Conservation (phyloP, 2,888 invertebrate species). For the Amblyjoppa fuscipennis region DNA sequence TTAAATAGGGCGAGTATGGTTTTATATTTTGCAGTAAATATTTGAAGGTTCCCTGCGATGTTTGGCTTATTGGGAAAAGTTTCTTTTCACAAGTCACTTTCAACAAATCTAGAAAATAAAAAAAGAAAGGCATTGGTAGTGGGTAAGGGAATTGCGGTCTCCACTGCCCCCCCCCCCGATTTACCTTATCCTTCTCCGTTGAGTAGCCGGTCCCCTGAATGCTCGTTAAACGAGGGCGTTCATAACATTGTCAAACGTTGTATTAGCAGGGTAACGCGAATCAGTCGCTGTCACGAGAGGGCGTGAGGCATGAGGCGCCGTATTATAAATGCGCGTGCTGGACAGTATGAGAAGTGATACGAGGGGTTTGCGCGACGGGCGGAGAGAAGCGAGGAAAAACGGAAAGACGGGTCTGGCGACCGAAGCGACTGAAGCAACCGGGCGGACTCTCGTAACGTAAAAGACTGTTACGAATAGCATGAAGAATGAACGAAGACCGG, state of each 20-base stretch:
- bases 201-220: constrained; percentile 16
- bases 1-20: too few relatives aligned
- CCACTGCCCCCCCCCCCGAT: neutral
- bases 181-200: constrained; percentile 6
- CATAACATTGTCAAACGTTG: constrained; percentile 74
- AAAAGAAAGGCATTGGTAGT: neutral
- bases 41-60: too few relatives aligned
- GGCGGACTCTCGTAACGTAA: constrained; percentile 32
- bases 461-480: constrained; percentile 23
- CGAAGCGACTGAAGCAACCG: constrained; percentile 18
- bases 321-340: constrained; percentile 37
- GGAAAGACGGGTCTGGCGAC: constrained; percentile 27
- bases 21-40: too few relatives aligned
- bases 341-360: constrained; percentile 19
- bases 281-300: constrained; percentile 42
- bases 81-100: neutral
- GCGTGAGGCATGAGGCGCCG: constrained; percentile 41
- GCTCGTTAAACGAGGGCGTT: constrained; percentile 74
- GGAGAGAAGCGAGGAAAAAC: constrained; percentile 21
- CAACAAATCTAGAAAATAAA: neutral
- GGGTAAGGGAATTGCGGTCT: neutral
- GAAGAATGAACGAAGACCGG: constrained; percentile 34
- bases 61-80: too few relatives aligned
- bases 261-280: constrained; percentile 63
- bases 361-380: constrained; percentile 28